Conservation (phyloP, 2,113 vertebrate genomes). For the Cavia porcellus region DNA sequence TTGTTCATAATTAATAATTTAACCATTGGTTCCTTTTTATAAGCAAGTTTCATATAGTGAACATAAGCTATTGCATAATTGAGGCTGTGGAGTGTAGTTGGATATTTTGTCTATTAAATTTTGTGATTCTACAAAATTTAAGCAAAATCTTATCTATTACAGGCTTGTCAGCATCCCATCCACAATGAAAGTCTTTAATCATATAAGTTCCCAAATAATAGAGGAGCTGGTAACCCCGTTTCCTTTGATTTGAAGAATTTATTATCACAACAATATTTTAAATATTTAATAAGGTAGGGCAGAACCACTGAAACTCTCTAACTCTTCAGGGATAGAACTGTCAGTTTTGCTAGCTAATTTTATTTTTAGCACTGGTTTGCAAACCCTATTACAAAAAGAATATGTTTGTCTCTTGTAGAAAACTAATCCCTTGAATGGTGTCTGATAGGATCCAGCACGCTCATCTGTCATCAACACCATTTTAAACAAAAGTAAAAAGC, state of each 20-base stretch:
- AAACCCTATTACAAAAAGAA: neutral
- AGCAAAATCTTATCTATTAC: neutral
- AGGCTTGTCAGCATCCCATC: neutral
- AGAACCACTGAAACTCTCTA: constrained; percentile 39
- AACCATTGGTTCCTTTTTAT: neutral
- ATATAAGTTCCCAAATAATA: constrained; percentile 68
- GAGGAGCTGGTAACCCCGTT: constrained; percentile 34
- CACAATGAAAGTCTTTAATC: constrained; percentile 44
- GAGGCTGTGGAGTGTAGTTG: neutral
- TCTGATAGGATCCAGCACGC: neutral
- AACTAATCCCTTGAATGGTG: neutral
- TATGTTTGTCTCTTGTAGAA: neutral
- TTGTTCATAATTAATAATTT: neutral
- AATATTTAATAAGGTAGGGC: constrained; percentile 70
- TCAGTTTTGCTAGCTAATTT: constrained; percentile 61
- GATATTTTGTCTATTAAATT: neutral
- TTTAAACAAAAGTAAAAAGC: neutral
- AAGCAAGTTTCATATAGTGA: neutral
- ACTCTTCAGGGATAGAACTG: constrained; percentile 16
- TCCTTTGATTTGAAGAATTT: constrained; percentile 78
- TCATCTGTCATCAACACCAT: neutral
- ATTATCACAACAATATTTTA: constrained; percentile 74
- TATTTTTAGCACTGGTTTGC: constrained; percentile 59
- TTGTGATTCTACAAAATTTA: neutral
- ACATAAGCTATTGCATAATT: neutral